Evolutionary conservation across 1,140 invertebrate species (phyloP).

Genomic region (Ctenoplectra terminalis): DNA sequence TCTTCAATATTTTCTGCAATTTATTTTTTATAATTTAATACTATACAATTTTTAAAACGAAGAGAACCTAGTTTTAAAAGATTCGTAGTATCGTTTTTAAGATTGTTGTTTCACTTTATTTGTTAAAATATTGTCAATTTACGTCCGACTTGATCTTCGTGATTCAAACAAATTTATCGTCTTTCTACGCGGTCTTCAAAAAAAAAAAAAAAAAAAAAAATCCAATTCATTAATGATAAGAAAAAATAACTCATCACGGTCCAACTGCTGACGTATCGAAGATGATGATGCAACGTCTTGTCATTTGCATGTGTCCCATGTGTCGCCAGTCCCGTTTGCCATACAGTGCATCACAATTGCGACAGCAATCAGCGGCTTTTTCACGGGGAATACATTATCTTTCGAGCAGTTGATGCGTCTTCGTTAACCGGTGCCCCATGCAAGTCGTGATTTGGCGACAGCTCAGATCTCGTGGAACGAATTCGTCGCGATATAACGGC

Average conservation of each 20-base stretch:
- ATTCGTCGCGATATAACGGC: constrained; percentile 70
- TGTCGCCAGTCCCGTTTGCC: constrained; percentile 10
- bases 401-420: constrained; percentile 28
- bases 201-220: background rate
- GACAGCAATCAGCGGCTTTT: constrained; percentile 50
- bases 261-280: constrained; percentile 21
- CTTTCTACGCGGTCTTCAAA: too few relatives aligned
- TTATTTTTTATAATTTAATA: too few relatives aligned
- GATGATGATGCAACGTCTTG: constrained; percentile 24
- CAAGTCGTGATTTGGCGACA: constrained; percentile 68
- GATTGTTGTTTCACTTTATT: too few relatives aligned
- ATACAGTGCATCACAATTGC: constrained; percentile 28
- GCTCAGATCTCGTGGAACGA: constrained; percentile 66
- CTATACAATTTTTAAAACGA: too few relatives aligned
- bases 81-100: too few relatives aligned
- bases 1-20: too few relatives aligned
- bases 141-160: too few relatives aligned
- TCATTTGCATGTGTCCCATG: constrained; percentile 31
- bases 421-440: constrained; percentile 43
- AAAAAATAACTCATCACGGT: background rate
- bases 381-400: constrained; percentile 45
- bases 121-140: too few relatives aligned
- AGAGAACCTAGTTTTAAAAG: too few relatives aligned
- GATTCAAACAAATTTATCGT: too few relatives aligned
- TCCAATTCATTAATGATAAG: background rate